These are phyloP conservation scores for Porites lutea DNA, from an alignment of 64 coral and sea anemone species.

Conservation along the genomic window DNA sequence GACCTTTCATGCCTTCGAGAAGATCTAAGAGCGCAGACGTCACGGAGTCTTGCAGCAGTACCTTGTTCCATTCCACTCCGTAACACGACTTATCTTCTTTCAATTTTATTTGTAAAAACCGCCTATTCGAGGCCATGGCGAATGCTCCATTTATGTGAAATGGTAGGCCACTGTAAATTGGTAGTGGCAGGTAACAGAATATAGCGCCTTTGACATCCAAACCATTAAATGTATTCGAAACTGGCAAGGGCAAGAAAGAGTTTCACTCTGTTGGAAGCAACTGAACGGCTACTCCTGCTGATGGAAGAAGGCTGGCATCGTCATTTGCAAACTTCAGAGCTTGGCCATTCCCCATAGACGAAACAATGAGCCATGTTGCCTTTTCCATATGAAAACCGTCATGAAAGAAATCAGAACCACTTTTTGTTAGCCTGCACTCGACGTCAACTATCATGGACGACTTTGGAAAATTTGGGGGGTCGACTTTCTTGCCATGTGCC, in stretches of 20 bases:
- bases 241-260: neutral
- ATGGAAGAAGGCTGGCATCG: constrained; percentile 51
- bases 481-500: neutral
- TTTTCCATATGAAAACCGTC: accelerated
- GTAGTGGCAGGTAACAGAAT: constrained; percentile 76
- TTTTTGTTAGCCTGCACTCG: neutral
- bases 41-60: constrained; percentile 65
- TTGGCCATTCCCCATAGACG: constrained; percentile 45
- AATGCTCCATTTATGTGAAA: constrained; percentile 76
- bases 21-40: constrained; percentile 38
- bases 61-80: constrained; percentile 64
- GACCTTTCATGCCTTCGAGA: neutral
- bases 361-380: constrained; percentile 66
- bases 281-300: constrained; percentile 67
- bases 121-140: constrained; percentile 67
- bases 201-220: constrained; percentile 5
- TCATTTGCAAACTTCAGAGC: constrained; percentile 27
- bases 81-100: constrained; percentile 56
- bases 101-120: constrained; percentile 42
- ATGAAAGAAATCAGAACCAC: neutral
- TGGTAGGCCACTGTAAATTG: constrained; percentile 63
- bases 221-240: neutral
- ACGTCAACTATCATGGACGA: constrained; percentile 52
- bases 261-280: constrained; percentile 5
- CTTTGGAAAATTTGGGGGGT: neutral